These are phyloP conservation scores for Hylyphantes graminicola DNA, from an alignment of 1,140 invertebrate genomes.

Conservation along the genomic window DNA sequence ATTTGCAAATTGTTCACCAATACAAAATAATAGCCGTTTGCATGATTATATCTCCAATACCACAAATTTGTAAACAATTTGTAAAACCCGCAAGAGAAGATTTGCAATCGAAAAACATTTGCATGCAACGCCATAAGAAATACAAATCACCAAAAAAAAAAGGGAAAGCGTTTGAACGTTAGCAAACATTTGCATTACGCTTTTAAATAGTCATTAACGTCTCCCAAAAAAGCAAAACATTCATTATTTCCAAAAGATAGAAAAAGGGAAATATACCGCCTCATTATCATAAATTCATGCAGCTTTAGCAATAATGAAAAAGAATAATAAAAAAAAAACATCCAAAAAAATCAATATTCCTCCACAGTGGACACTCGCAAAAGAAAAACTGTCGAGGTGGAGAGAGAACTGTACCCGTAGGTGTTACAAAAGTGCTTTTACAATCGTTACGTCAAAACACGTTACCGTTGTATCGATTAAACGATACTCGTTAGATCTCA, in stretches of 20 bases:
- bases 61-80: not conserved
- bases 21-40: too few species aligned
- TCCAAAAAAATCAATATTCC: not conserved
- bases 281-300: constrained; percentile 47
- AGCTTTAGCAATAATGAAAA: constrained; percentile 35
- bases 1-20: too few species aligned
- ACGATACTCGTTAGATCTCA: constrained; percentile 56
- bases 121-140: too few species aligned
- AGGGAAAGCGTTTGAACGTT: not conserved
- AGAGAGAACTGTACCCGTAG: constrained; percentile 35
- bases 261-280: constrained; percentile 33
- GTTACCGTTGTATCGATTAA: constrained; percentile 50
- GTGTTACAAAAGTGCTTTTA: constrained; percentile 50
- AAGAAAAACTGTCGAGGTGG: not conserved
- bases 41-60: too few species aligned
- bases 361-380: not conserved
- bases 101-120: too few species aligned
- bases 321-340: not conserved
- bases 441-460: constrained; percentile 46
- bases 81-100: not conserved
- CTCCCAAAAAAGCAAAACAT: not conserved
- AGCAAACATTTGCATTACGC: constrained; percentile 25
- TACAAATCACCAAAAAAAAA: not conserved
- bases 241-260: constrained; percentile 26
- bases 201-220: constrained; percentile 40